phyloP scores from a whole-genome alignment of 2,888 invertebrate genomes.

The Lithophane leautieri region DNA sequence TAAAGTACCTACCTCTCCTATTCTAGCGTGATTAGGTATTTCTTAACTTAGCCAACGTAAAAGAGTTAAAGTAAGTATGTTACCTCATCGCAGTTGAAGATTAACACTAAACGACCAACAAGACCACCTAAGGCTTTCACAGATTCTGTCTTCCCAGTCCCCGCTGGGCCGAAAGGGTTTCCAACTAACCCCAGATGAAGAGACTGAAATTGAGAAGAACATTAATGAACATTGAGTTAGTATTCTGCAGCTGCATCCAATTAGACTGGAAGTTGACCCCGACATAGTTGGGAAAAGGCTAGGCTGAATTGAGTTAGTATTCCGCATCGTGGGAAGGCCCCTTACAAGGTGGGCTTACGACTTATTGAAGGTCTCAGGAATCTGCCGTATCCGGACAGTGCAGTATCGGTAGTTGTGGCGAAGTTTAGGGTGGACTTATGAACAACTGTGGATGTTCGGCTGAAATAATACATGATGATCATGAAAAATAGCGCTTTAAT shows the following conservation, averaged over 20 bases:
- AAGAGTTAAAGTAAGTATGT: conserved; percentile 18
- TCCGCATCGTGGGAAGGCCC: not conserved
- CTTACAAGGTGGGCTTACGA: not conserved
- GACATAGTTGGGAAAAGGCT: too few relatives aligned
- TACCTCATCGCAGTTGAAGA: conserved; percentile 99
- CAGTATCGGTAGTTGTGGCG: too few relatives aligned
- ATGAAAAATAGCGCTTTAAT: not conserved
- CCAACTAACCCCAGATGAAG: conserved; percentile 99
- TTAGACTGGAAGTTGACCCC: too few relatives aligned
- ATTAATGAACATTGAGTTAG: not conserved
- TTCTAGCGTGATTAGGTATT: not conserved
- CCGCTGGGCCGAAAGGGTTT: conserved; percentile 99
- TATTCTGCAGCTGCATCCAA: not conserved
- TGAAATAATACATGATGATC: too few relatives aligned
- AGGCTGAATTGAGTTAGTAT: too few relatives aligned
- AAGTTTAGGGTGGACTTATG: not conserved
- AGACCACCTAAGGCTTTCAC: conserved; percentile 98
- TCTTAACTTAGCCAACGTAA: not conserved
- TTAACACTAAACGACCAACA: conserved; percentile 97
- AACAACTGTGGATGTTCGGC: not conserved
- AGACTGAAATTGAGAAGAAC: conserved; percentile 89
- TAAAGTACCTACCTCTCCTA: not conserved
- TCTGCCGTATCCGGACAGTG: not conserved
- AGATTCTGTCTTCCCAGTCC: conserved; percentile 99
- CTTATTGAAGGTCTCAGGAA: not conserved